Evolutionary conservation across 2,797 vertebrate species (phyloP), one percentile per base, ranked within the genome.

Genomic region (Oryzias sinensis): DNA sequence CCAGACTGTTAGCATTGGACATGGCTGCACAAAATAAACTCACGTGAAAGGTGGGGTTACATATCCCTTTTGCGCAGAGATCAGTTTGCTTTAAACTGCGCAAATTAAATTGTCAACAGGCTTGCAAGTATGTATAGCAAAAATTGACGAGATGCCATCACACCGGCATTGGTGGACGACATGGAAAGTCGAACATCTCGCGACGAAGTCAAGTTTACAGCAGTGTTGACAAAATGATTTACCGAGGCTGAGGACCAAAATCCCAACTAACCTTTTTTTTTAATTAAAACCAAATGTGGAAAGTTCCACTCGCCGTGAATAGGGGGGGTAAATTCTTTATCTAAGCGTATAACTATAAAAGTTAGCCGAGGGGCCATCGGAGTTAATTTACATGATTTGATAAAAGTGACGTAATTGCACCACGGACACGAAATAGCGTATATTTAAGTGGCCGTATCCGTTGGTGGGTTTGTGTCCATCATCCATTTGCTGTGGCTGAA

Each of bases 321-420:
- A 43, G 52, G 65, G 51, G 51, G 53, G 57, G 16, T 43, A 52
- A 68, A 54, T 27, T 20, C 52, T 45, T 25, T 15, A 68, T 58
- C 45, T 57, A 59, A 60, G 63, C 65, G 49, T 44, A 60, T 45
- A 18, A 18, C 18, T 18, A 13, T 17, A 65, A 82, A 87, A 87
- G 83, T 88, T 88, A 76, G 71, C 73, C 9, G 37, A 48, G 65
- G 59, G 17, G 25, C 55, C 68, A 79, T 69, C 55, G 40, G 65
- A 70, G 77, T 86, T 73, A 37, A 85, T 87, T 81, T 88, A 89
- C 79, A 84, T 82, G 80, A 72, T 86, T 80, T 85, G 24, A 56
- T 72, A 84, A 88, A 88, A 82, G 85, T 89, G 85, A 88, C 87
- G 88, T 89, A 88, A 90, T 86, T 84, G 83, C 80, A 86, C 79